Evolutionary conservation across 35 echinoderm and acorn worm species (phyloP).

Genomic region (Apostichopus parvimensis): DNA sequence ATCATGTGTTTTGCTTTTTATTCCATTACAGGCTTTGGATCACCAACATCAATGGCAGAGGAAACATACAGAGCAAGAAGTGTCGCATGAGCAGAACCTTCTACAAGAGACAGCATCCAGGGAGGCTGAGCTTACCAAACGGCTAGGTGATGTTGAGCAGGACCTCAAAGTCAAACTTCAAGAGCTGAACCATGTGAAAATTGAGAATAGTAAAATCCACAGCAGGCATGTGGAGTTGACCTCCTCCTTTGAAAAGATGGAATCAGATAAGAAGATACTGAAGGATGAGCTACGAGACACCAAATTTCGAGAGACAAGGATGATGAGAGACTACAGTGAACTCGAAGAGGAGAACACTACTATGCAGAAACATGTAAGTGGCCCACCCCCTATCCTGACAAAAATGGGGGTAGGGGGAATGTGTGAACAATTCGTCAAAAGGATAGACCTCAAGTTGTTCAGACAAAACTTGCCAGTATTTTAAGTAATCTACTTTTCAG

Average conservation of each 20-base stretch:
- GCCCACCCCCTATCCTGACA: background rate
- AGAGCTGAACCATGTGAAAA: constrained; percentile 64
- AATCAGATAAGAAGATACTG: constrained; percentile 62
- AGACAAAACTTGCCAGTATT: too few relatives aligned
- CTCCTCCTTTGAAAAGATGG: constrained; percentile 69
- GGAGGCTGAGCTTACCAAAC: constrained; percentile 74
- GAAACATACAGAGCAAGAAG: constrained; percentile 76
- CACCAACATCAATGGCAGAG: constrained; percentile 71
- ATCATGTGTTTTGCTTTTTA: background rate
- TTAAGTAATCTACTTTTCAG: too few relatives aligned
- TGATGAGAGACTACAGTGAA: constrained; percentile 95
- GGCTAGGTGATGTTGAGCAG: constrained; percentile 74
- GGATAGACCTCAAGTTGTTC: too few relatives aligned
- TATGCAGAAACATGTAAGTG: constrained; percentile 97
- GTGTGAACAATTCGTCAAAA: too few relatives aligned
- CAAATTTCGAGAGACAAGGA: constrained; percentile 83
- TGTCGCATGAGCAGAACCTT: constrained; percentile 82
- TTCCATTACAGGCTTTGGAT: constrained; percentile 75
- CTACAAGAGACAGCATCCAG: constrained; percentile 83
- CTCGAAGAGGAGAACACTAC: constrained; percentile 96
- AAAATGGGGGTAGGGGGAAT: too few relatives aligned
- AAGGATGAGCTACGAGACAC: constrained; percentile 88
- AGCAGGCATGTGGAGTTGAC: constrained; percentile 64
- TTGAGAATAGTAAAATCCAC: constrained; percentile 86
- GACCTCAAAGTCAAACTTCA: constrained; percentile 69